These are phyloP conservation scores for Erynnis tages DNA, from an alignment of 2,888 invertebrate species.

Conservation along the genomic window DNA sequence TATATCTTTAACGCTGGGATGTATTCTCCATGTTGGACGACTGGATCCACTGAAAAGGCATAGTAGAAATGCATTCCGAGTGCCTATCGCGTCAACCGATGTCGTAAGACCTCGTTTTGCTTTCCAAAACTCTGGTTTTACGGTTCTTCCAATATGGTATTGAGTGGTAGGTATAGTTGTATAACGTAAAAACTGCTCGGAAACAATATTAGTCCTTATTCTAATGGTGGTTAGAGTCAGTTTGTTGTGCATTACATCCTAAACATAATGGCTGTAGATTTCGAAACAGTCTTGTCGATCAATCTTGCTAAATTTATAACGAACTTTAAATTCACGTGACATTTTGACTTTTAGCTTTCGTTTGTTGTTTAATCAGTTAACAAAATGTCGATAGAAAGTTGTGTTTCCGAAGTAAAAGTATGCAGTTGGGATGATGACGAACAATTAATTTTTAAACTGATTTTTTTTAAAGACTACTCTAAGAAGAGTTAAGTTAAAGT, in stretches of 20 bases:
- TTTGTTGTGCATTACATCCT: background rate
- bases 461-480: too few relatives aligned
- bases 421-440: too few relatives aligned
- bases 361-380: background rate
- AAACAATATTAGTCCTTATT: background rate
- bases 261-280: background rate
- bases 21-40: slow-evolving; percentile 60
- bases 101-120: slow-evolving; percentile 13
- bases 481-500: too few relatives aligned
- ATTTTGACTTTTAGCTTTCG: slow-evolving; percentile 2
- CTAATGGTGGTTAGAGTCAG: background rate
- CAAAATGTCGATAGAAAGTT: background rate
- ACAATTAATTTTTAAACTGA: background rate
- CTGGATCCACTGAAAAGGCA: slow-evolving; percentile 61
- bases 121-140: slow-evolving; percentile 23
- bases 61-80: slow-evolving; percentile 54
- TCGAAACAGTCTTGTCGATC: background rate
- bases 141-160: slow-evolving; percentile 21
- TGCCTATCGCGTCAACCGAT: slow-evolving; percentile 15
- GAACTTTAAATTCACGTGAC: background rate
- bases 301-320: slow-evolving; percentile 1
- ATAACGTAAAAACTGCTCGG: slow-evolving; percentile 7
- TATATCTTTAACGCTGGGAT: slow-evolving; percentile 66
- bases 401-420: background rate
- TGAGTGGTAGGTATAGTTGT: slow-evolving; percentile 14